Evolutionary conservation across 2,888 invertebrate genomes (phyloP).

Genomic region (Pantelozetes paolii): DNA sequence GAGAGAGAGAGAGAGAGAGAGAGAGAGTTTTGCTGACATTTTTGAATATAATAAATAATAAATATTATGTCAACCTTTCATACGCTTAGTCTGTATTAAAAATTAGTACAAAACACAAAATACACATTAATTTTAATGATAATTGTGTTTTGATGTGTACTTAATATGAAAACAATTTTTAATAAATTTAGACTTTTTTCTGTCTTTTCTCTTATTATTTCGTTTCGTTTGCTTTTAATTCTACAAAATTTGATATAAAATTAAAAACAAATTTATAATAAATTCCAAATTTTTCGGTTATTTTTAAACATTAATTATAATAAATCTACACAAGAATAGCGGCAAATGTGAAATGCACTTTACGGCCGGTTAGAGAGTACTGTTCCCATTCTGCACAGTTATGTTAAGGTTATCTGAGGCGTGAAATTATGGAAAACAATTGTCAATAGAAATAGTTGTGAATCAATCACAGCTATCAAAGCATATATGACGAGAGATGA

Average conservation of each 20-base stretch:
- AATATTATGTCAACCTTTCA: not conserved
- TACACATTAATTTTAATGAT: not conserved
- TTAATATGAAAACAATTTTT: too few relatives aligned
- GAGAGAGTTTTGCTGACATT: not conserved
- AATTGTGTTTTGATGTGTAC: not conserved
- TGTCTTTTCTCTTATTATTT: not conserved
- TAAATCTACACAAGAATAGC: not conserved
- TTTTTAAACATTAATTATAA: not conserved
- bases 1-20: constrained; percentile 23
- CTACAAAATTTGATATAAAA: not conserved
- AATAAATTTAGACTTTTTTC: not conserved
- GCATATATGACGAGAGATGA: constrained; percentile 2
- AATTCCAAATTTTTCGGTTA: not conserved
- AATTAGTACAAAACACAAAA: not conserved
- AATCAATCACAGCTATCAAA: constrained; percentile 19
- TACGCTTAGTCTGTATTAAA: too few relatives aligned
- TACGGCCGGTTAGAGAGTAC: too few relatives aligned
- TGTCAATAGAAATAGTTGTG: constrained; percentile 6
- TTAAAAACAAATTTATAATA: not conserved
- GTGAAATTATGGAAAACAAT: constrained; percentile 17
- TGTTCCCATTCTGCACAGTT: not conserved
- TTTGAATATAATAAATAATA: not conserved
- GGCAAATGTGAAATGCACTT: not conserved
- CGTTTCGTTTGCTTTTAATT: not conserved
- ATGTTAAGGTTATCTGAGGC: not conserved